Evolutionary conservation across 2,888 invertebrate species (phyloP).

Genomic region (Pegoplata infirma): DNA sequence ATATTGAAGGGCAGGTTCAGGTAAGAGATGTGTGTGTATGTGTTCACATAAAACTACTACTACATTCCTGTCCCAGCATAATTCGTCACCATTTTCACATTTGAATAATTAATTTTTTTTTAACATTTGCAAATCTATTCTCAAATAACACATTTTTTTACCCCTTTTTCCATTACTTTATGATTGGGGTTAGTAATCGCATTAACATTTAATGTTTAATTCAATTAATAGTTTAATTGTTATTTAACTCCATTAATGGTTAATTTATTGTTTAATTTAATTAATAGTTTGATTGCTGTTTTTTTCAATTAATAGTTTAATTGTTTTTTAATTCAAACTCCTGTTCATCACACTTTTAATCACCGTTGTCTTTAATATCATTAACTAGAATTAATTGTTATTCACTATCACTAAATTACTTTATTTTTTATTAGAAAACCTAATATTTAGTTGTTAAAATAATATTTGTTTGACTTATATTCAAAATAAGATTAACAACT

Average conservation of each 20-base stretch:
- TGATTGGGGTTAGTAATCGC: neutral
- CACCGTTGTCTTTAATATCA: neutral
- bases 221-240: neutral
- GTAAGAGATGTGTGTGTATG: conserved; percentile 64
- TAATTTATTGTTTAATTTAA: neutral
- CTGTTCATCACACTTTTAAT: neutral
- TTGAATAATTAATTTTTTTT: conserved; percentile 20
- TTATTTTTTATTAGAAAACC: neutral
- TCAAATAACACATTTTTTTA: neutral
- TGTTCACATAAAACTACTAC: conserved; percentile 2
- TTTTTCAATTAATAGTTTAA: neutral
- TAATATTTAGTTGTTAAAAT: too few species aligned
- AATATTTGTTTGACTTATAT: too few species aligned
- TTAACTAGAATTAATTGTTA: neutral
- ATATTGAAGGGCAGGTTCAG: conserved; percentile 54
- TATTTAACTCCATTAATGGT: too few species aligned
- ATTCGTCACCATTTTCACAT: conserved; percentile 15
- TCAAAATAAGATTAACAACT: neutral
- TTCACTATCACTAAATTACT: neutral
- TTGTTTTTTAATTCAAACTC: neutral
- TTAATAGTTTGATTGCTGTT: neutral
- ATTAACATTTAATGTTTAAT: neutral
- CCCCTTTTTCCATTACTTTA: neutral
- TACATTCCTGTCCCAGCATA: conserved; percentile 22
- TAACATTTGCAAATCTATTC: neutral